A percentile compares a stretch with the other conserved stretches of the same genome.
These are phyloP conservation scores for Tachina fera DNA, from an alignment of 2,888 invertebrate genomes.

Conservation along the genomic window DNA sequence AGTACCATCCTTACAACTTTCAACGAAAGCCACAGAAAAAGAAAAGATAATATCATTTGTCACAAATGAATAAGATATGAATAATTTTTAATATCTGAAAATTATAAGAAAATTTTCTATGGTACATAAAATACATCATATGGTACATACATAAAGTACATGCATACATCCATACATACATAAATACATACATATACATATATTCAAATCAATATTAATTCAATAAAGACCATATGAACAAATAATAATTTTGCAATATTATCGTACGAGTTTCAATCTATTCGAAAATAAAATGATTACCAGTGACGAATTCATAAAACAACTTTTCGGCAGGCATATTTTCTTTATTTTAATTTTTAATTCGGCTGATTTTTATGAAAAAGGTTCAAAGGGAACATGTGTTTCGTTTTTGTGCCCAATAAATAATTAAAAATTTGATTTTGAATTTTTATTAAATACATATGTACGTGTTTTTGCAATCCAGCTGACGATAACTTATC, in stretches of 20 bases:
- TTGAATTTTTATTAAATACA: too few species aligned
- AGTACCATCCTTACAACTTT: neutral
- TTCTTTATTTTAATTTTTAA: too few species aligned
- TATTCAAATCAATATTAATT: constrained; percentile 51
- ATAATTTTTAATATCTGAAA: neutral
- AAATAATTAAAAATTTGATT: too few species aligned
- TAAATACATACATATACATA: constrained; percentile 36
- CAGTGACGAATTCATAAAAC: too few species aligned
- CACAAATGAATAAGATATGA: neutral
- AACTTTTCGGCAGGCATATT: too few species aligned
- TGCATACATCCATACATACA: constrained; percentile 5
- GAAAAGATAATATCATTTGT: neutral
- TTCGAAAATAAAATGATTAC: too few species aligned
- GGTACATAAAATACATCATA: constrained; percentile 34
- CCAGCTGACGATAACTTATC: too few species aligned
- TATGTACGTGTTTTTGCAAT: too few species aligned
- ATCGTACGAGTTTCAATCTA: too few species aligned
- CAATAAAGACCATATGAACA: constrained; percentile 34
- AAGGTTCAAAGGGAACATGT: too few species aligned
- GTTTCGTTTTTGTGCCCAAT: too few species aligned
- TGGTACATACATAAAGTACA: constrained; percentile 1
- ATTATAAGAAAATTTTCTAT: neutral
- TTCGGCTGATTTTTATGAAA: too few species aligned
- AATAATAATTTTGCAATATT: neutral
- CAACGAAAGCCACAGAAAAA: neutral